These are phyloP conservation scores for Rhynchomys soricoides DNA, from an alignment of 2,113 vertebrate genomes.

Conservation along the genomic window DNA sequence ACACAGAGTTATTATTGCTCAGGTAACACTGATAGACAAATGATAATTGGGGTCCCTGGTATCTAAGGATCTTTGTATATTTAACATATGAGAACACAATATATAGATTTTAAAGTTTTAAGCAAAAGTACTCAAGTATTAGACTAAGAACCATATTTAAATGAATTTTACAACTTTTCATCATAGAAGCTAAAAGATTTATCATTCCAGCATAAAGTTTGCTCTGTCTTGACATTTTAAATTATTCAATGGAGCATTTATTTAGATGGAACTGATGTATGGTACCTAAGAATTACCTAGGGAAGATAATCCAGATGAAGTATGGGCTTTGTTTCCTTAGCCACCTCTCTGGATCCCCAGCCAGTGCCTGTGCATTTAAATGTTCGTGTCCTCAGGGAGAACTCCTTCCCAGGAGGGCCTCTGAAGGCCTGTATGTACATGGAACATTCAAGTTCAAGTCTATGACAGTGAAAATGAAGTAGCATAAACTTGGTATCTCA, in stretches of 20 bases:
- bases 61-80: background rate
- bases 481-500: conserved; percentile 23
- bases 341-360: background rate
- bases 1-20: background rate
- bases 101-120: background rate
- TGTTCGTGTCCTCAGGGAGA: background rate
- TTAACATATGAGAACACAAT: background rate
- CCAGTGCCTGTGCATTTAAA: background rate
- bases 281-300: background rate
- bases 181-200: background rate
- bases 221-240: background rate
- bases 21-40: background rate
- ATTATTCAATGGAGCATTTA: background rate
- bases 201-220: background rate
- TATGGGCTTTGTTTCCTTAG: background rate
- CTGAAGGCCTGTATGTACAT: background rate
- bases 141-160: background rate
- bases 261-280: conserved; percentile 11
- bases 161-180: background rate
- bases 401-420: background rate
- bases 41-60: background rate
- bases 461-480: background rate
- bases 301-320: background rate
- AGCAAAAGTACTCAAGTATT: conserved; percentile 17
- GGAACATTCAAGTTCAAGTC: background rate